A percentile compares a stretch with the other conserved stretches of the same genome.
Evolutionary conservation across 1,140 invertebrate genomes (phyloP).

Genomic region (Drosophila micromelanica): DNA sequence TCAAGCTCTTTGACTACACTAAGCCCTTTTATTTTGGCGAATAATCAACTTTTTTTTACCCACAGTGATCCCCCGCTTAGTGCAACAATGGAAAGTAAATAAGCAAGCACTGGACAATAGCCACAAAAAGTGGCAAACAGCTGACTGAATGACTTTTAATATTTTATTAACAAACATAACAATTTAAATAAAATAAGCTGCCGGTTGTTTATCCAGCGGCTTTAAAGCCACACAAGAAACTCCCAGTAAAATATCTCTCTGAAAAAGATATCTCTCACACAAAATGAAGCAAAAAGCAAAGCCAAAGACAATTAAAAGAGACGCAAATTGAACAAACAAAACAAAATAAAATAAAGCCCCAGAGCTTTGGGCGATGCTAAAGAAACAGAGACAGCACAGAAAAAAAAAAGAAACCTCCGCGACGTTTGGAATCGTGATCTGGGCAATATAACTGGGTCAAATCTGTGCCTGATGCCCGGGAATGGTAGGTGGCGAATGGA

Average conservation of each 20-base stretch:
- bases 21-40: neutral
- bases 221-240: conserved; percentile 37
- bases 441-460: conserved; percentile 64
- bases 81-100: conserved; percentile 30
- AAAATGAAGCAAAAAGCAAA: conserved; percentile 49
- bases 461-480: conserved; percentile 40
- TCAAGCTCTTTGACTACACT: neutral
- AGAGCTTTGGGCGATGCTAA: conserved; percentile 15
- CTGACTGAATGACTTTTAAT: conserved; percentile 40
- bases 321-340: conserved; percentile 41
- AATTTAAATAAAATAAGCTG: conserved; percentile 53
- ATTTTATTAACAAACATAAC: conserved; percentile 54
- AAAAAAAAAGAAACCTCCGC: conserved; percentile 12
- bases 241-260: conserved; percentile 18
- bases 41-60: neutral
- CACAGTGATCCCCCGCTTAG: conserved; percentile 10
- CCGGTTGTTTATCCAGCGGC: conserved; percentile 55
- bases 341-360: conserved; percentile 21
- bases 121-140: conserved; percentile 1
- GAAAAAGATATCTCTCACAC: conserved; percentile 19
- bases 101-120: conserved; percentile 27
- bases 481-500: conserved; percentile 51
- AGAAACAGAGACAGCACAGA: neutral
- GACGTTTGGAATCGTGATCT: conserved; percentile 59
- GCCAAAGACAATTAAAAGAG: conserved; percentile 68